Base-by-base conservation (phyloP, 2,888 invertebrate species). In the Galerucella nymphaeae region DNA sequence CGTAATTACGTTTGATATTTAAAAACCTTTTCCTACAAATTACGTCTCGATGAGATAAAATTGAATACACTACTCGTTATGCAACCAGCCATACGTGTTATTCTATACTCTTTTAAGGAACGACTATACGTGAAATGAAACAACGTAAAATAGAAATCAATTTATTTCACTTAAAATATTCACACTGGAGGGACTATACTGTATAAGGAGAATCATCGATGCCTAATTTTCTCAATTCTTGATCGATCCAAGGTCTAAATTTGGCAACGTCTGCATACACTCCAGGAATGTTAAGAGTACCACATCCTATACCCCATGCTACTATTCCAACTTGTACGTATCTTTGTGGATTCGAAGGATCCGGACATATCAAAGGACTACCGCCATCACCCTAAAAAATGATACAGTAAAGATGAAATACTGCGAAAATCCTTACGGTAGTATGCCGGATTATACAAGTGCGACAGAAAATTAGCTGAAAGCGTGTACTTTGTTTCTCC, bases 291-390 rank as follows among this genome's bases (percentile, higher is more conserved):
- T 89, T 88, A 75, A 87, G 83, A 42, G 87, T 87, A 0, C 95
- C 96, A 80, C 96, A 96, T 6, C 94, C 94, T 67, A 96, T 93
- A 20, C 96, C 96, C 96, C 96, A 96, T 0, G 95, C 92, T 0
- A 96, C 94, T 13, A 96, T 91, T 0, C 96, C 96, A 1, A 90
- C 89, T 81, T 95, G 91, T n/a, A 91, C 90, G 85, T 93, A 94
- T 13, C 91, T 89, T 72, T 89, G 87, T 50, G 89, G 87, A 23
- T 89, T 86, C 0, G 88, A 81, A 0, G 89, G 87, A 73, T 89
- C 86, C 13, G 90, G 89, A 79, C 95, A 95, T 0, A 91, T 92
- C 14, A 95, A 85, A 0, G 94, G 94, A 50, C 93, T 92, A 38
- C 95, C 95, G 14, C 94, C 94, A 83, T 95, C 94, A 48, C 94